These are phyloP conservation scores for Speoplatyrhinus poulsoni DNA, from an alignment of 2,113 vertebrate species.

Conservation along the genomic window DNA sequence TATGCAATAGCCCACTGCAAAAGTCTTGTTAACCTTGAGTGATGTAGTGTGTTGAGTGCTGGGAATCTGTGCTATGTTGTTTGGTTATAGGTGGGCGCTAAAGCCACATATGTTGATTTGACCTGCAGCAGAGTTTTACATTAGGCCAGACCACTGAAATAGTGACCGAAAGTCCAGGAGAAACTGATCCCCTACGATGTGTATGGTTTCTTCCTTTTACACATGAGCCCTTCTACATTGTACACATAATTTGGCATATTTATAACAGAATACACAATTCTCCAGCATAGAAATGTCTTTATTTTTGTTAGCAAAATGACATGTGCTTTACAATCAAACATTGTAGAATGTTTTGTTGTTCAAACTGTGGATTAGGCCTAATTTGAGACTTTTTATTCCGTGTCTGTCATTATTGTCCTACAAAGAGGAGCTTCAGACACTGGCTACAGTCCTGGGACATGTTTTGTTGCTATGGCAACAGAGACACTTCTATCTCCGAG, in stretches of 20 bases:
- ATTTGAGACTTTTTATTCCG: not conserved
- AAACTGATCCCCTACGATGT: conserved; percentile 5
- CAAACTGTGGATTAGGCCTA: too few species aligned
- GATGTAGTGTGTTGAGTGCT: conserved; percentile 14
- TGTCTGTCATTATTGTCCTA: conserved; percentile 1
- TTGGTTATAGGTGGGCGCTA: conserved; percentile 1
- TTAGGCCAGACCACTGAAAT: not conserved
- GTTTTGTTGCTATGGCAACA: conserved; percentile 48
- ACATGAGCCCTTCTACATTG: too few species aligned
- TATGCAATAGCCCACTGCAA: not conserved
- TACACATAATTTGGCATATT: too few species aligned
- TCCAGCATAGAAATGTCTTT: too few species aligned
- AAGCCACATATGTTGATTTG: conserved; percentile 17
- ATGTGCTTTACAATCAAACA: not conserved
- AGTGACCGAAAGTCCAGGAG: conserved; percentile 7
- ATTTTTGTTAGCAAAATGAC: too few species aligned
- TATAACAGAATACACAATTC: too few species aligned
- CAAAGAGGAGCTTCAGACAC: not conserved
- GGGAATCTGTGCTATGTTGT: conserved; percentile 20
- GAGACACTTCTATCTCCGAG: conserved; percentile 13
- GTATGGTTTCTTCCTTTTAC: too few species aligned
- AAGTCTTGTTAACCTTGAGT: conserved; percentile 8
- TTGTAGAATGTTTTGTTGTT: not conserved
- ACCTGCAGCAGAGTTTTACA: conserved; percentile 14
- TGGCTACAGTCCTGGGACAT: conserved; percentile 28